Evolutionary conservation across 2,113 vertebrate species (phyloP), one percentile per base, ranked within the genome.

Genomic region (Chiloscyllium plagiosum): DNA sequence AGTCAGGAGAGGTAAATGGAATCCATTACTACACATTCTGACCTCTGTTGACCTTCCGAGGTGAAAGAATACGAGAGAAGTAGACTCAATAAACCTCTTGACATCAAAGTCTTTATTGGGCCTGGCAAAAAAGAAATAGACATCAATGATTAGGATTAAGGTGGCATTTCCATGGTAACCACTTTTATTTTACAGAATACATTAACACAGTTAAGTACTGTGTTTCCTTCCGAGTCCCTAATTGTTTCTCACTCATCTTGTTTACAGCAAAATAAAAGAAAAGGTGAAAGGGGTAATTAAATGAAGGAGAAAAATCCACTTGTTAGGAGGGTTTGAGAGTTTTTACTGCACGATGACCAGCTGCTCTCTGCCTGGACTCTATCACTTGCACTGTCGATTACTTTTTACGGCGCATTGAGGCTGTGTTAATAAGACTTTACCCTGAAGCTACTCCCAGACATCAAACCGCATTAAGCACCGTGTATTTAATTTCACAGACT

Each of bases 71-170:
- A 33, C 42, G 42, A 70, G 94, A 95, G 68, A 29, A 95, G 47
- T 50, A 29, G 42, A 47, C 33, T 95, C 68, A 70, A 95, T 95
- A 95, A 95, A 95, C 94, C 42, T 70, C 94, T 76, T 17, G 68
- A 95, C 42, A 95, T 95, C 94, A 95, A 95, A 95, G 94, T 76
- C 68, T 95, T 70, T 95, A 95, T 29, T 70, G 68, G 42, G 26
- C 3, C 94, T 52, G 42, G 68, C 37, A 19, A 52, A 95, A 68
- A n/a, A 70, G 89, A 50, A 95, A 72, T 95, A 50, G 94, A 50
- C 68, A 50, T 47, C 24, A 72, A 72, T 72, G 68, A 95, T 95
- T 17, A 76, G 94, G 42, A 95, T 95, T 95, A 52, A 50, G 94
- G 69, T 72, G 94, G 69, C 94, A 33, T 95, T 95, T 33, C 94